A percentile compares a stretch with the other conserved stretches of the same genome.
Evolutionary conservation across 2,888 invertebrate species (phyloP).

Genomic region (Caenorhabditis zanzibari): DNA sequence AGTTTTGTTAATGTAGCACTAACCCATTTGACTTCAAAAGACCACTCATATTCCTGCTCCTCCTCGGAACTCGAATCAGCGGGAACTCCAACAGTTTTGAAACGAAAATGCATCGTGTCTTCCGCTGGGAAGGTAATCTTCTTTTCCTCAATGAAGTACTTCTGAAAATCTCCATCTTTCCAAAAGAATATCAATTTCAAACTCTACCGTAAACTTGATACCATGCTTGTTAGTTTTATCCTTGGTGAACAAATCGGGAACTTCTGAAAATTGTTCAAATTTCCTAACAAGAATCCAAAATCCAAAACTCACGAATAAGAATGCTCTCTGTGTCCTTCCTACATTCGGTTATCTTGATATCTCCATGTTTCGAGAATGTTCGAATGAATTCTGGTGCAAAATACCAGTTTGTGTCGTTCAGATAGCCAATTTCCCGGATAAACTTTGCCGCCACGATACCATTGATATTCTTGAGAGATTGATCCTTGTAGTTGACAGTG

Average conservation of each 20-base stretch:
- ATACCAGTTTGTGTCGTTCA: not conserved
- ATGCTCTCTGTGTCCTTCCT: not conserved
- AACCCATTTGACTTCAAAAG: constrained; percentile 7
- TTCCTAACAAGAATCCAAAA: not conserved
- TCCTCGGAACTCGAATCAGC: not conserved
- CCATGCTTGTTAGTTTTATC: not conserved
- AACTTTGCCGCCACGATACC: not conserved
- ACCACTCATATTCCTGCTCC: not conserved
- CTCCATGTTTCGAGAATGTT: not conserved
- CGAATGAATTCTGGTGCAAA: not conserved
- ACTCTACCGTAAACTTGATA: not conserved
- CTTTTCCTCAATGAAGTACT: not conserved
- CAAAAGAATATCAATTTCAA: not conserved
- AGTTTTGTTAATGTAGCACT: not conserved
- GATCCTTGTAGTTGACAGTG: not conserved
- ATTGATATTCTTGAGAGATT: not conserved
- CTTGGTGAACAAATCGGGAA: not conserved
- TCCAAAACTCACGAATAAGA: no score
- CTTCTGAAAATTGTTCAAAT: not conserved
- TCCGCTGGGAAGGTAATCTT: not conserved
- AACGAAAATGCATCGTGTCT: not conserved
- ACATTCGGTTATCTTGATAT: not conserved
- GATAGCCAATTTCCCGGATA: not conserved
- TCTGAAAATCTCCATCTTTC: not conserved
- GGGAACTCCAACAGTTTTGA: not conserved